Evolutionary conservation across 2,113 vertebrate genomes (phyloP).

Genomic region (Macrotus californicus): DNA sequence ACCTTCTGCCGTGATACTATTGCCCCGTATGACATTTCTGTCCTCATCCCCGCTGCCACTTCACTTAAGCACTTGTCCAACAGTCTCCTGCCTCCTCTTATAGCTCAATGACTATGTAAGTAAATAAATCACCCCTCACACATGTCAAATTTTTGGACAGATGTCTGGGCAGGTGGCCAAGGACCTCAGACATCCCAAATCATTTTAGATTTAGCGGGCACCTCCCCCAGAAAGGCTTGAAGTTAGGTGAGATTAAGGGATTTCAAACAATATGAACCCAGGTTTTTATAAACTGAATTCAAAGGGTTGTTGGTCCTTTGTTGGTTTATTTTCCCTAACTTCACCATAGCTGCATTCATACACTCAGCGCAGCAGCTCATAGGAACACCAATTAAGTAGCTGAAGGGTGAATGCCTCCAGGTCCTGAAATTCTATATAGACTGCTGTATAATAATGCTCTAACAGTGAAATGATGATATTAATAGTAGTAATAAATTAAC

Average conservation of each 20-base stretch:
- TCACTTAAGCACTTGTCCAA: neutral
- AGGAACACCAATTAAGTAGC: neutral
- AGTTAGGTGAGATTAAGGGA: neutral
- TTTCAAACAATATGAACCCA: neutral
- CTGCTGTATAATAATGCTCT: neutral
- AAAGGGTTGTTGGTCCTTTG: neutral
- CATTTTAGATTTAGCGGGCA: neutral
- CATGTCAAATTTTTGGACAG: neutral
- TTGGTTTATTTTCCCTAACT: neutral
- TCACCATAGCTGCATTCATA: neutral
- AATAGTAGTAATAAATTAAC: neutral
- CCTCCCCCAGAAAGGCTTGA: neutral
- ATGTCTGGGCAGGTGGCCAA: neutral
- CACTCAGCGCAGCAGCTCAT: neutral
- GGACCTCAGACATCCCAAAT: neutral
- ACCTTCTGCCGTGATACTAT: too few species aligned
- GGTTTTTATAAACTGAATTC: neutral
- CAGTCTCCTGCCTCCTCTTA: neutral
- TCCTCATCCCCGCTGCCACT: neutral
- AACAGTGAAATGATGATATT: neutral
- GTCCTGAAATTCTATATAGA: neutral
- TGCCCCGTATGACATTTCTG: too few species aligned
- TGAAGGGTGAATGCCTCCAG: neutral
- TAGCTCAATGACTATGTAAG: neutral
- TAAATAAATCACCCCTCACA: neutral